These are phyloP conservation scores for Carassius auratus DNA, from an alignment of 2,113 vertebrate species.

Conservation along the genomic window DNA sequence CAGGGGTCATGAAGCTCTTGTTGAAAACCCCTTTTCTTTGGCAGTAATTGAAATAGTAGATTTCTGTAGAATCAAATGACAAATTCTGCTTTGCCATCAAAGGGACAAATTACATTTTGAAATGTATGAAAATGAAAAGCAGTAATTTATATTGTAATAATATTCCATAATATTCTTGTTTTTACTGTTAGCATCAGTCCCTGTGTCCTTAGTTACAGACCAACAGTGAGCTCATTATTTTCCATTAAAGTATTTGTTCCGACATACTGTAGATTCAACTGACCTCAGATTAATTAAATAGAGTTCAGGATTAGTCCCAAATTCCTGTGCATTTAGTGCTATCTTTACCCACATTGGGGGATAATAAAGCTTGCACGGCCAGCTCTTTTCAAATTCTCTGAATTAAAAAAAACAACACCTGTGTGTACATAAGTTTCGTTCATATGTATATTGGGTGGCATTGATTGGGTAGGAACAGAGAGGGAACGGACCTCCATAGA, in stretches of 20 bases:
- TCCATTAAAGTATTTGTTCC: conserved; percentile 18
- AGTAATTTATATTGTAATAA: no score
- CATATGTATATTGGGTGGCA: not conserved
- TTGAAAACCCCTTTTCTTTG: not conserved
- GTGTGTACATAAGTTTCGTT: not conserved
- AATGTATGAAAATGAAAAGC: no score
- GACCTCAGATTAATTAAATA: conserved; percentile 28
- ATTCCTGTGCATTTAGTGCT: conserved; percentile 19
- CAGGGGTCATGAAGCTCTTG: not conserved
- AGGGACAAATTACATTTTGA: no score
- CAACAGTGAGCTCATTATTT: conserved; percentile 32
- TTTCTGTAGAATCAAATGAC: not conserved
- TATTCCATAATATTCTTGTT: not conserved
- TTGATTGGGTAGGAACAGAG: not conserved
- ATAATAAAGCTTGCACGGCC: not conserved
- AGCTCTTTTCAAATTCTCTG: not conserved
- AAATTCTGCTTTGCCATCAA: not conserved
- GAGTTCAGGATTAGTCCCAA: not conserved
- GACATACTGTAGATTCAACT: not conserved
- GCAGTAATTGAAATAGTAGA: not conserved
- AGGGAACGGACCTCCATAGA: not conserved
- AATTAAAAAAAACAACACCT: not conserved
- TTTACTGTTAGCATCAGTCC: not conserved
- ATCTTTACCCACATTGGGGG: not conserved
- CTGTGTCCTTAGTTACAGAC: not conserved